phyloP scores from a whole-genome alignment of 2,113 vertebrate genomes.

The Alectura lathami region DNA sequence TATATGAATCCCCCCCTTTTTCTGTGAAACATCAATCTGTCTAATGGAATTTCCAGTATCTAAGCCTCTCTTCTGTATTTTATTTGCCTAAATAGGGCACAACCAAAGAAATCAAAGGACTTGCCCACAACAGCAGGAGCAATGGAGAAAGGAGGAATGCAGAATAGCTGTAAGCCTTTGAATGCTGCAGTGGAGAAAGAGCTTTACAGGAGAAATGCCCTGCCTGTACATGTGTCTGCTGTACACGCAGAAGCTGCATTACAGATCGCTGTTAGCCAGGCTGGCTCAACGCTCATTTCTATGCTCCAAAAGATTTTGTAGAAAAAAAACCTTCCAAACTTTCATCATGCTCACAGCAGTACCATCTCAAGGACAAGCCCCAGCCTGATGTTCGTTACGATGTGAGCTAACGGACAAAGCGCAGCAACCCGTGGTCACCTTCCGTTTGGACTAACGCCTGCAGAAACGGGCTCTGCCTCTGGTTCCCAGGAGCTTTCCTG shows the following conservation, averaged over 20 bases:
- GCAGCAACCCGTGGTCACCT: rapidly evolving
- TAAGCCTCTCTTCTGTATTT: neutral
- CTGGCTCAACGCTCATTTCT: neutral
- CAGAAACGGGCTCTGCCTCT: neutral
- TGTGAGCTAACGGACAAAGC: rapidly evolving
- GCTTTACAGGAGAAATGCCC: neutral
- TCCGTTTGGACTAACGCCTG: rapidly evolving
- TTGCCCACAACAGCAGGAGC: neutral
- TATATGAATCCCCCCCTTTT: neutral
- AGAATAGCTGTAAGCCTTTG: neutral
- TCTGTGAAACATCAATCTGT: neutral
- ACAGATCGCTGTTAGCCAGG: neutral
- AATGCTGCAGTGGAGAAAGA: neutral
- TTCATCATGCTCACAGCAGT: rapidly evolving
- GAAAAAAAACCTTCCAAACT: neutral
- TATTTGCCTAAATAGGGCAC: neutral
- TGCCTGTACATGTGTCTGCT: neutral
- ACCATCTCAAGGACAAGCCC: neutral
- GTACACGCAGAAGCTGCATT: neutral
- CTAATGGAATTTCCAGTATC: neutral
- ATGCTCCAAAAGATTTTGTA: neutral
- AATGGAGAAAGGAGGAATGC: neutral
- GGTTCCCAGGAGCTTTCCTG: neutral
- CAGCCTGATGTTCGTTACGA: rapidly evolving
- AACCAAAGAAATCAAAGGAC: neutral